These are phyloP conservation scores for Eublepharis macularius DNA, from an alignment of 2,113 vertebrate species.

Conservation along the genomic window DNA sequence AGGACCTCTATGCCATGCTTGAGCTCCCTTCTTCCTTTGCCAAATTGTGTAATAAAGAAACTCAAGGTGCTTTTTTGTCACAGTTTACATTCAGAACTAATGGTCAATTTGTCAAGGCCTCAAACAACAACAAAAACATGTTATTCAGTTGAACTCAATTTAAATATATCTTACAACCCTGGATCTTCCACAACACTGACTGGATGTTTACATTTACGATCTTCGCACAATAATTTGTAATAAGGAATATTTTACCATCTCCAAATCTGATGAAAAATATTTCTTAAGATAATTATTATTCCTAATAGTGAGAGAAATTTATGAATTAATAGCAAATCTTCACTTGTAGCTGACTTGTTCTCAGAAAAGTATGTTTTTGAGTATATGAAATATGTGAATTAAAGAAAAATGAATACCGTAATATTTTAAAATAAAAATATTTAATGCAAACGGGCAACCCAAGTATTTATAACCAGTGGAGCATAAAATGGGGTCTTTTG, in stretches of 20 bases:
- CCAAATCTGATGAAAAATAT: neutral
- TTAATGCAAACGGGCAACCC: neutral
- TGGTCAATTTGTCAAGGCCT: neutral
- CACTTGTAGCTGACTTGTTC: neutral
- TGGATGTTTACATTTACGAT: too few relatives aligned
- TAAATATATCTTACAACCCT: neutral
- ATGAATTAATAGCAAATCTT: neutral
- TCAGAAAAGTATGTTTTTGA: too few relatives aligned
- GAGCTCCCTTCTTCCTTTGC: too few relatives aligned
- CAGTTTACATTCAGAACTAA: neutral
- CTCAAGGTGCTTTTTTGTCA: neutral
- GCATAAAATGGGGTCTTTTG: neutral
- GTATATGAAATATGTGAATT: neutral
- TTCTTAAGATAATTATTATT: neutral
- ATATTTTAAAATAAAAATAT: neutral
- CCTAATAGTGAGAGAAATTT: too few relatives aligned
- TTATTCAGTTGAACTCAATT: neutral
- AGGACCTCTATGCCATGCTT: neutral
- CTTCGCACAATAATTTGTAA: neutral
- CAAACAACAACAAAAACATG: neutral
- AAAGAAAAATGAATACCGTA: neutral
- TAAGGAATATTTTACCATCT: neutral
- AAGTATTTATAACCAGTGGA: neutral
- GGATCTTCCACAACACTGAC: neutral
- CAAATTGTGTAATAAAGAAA: neutral